These are phyloP conservation scores for Ptychodera flava DNA, from an alignment of 35 echinoderm and acorn worm genomes.

Conservation along the genomic window DNA sequence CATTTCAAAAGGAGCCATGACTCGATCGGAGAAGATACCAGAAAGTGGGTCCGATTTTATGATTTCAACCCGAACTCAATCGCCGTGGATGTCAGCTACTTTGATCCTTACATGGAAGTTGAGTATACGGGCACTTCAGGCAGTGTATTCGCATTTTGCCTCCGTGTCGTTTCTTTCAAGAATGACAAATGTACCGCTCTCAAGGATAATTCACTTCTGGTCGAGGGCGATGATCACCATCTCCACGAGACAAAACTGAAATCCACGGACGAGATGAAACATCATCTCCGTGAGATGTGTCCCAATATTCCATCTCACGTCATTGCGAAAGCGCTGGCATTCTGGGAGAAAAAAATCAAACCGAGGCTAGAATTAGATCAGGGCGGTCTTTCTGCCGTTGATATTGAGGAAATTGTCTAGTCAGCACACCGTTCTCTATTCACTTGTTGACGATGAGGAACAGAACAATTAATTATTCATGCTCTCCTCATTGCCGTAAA, in stretches of 20 bases:
- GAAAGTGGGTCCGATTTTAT: neutral
- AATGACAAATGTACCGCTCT: neutral
- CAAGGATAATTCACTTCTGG: neutral
- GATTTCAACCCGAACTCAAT: neutral
- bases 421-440: too few relatives aligned
- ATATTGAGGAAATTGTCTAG: too few relatives aligned
- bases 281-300: neutral
- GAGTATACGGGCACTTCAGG: neutral
- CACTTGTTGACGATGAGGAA: too few relatives aligned
- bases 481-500: too few relatives aligned
- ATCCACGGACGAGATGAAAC: neutral
- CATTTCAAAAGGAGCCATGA: neutral
- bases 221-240: neutral
- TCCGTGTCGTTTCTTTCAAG: neutral
- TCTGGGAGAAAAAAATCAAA: neutral
- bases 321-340: neutral
- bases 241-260: neutral
- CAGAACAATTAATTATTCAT: too few relatives aligned
- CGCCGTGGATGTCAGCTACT: neutral
- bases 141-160: neutral
- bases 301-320: neutral
- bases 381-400: too few relatives aligned
- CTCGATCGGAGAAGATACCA: neutral
- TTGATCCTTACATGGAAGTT: too few relatives aligned
- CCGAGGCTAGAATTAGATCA: neutral